phyloP scores from a whole-genome alignment of 2,113 vertebrate species.

The Chinchilla lanigera region DNA sequence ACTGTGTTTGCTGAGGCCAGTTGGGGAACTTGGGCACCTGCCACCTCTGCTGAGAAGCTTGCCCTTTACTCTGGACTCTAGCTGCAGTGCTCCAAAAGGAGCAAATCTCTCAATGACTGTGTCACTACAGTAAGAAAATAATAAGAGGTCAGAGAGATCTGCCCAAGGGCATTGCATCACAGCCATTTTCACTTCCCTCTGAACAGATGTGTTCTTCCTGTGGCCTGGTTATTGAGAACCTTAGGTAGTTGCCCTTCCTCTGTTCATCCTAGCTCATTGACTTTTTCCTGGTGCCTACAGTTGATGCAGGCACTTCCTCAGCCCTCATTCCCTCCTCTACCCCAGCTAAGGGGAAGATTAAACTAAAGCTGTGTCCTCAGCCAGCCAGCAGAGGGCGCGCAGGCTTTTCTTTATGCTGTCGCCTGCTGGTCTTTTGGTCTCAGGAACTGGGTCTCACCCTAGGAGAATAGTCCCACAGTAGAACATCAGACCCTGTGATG shows the following conservation, averaged over 20 bases:
- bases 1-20: not conserved
- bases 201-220: not conserved
- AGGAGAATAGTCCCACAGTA: not conserved
- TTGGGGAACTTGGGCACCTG: no score
- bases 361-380: slow-evolving; percentile 14
- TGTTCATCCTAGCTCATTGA: not conserved
- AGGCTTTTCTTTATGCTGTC: slow-evolving; percentile 41
- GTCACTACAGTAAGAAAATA: not conserved
- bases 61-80: not conserved
- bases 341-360: not conserved
- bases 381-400: slow-evolving; percentile 73
- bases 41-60: not conserved
- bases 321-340: no score
- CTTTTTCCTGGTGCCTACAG: not conserved
- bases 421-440: slow-evolving; percentile 6
- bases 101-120: not conserved
- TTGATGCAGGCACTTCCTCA: not conserved
- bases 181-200: not conserved
- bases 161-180: not conserved
- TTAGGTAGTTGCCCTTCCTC: not conserved
- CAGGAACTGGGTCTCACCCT: slow-evolving; percentile 38
- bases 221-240: not conserved
- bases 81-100: not conserved
- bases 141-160: not conserved
- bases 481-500: not conserved